Evolutionary conservation across 2,797 vertebrate genomes (phyloP), one percentile per base, ranked within the genome.

Genomic region (Spinibarbus caldwelli): DNA sequence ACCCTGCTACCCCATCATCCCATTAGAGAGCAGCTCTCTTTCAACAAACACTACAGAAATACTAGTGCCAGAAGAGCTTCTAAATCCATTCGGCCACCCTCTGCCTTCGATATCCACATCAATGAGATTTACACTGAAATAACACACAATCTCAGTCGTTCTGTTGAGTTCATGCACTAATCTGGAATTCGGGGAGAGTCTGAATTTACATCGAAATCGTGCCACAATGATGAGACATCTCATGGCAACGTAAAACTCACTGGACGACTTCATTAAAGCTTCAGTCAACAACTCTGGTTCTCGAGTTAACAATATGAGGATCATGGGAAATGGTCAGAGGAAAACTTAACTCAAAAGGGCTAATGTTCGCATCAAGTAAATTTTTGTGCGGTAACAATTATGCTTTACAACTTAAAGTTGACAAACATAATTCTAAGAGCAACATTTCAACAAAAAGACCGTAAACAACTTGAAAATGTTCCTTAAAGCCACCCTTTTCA

Each of bases 151-250:
- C 78, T 85, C 73, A 54, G 81, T 49, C 77, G 23, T 66, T 17
- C 29, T 66, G 75, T 78, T 43, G 77, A 83, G 26, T 76, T 82
- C 80, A 82, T 86, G 80, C 85, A 88, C 41, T 84, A 84, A 78
- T 70, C 47, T 31, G 49, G 62, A 45, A 45, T 78, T 70, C 6
- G 17, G 43, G 41, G 31, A 38, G 64, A 38, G 3, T 41, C 31
- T 54, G 45, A 68, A 77, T 84, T 68, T 84, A 77, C 83, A 84
- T 21, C 10, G 15, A 45, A 49, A 66, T 47, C 1, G 47, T 29
- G 82, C 64, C 72, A 84, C 73, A 68, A 76, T 41, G 36, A 73
- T n/a, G 54, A 70, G 36, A 43, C 17, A 29, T 66, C 19, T 29
- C 19, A 76, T 36, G 78, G 79, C 49, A 57, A 71, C 3, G 11